Conservation (phyloP, 2,113 vertebrate species). For the Lontra canadensis region DNA sequence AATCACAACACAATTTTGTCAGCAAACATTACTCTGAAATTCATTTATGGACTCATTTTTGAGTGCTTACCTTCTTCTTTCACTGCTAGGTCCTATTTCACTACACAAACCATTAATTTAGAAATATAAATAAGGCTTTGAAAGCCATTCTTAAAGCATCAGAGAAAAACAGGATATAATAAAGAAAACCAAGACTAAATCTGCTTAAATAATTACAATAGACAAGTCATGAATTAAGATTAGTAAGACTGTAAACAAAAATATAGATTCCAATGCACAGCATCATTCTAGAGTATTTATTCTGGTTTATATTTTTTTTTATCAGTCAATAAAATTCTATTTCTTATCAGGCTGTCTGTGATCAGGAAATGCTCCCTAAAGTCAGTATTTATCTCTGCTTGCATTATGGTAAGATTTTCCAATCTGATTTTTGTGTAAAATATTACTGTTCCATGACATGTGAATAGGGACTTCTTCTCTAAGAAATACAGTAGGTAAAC, state of each 20-base stretch:
- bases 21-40: conserved; percentile 80
- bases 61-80: conserved; percentile 73
- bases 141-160: conserved; percentile 62
- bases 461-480: neutral
- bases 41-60: conserved; percentile 77
- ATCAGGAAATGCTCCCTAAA: neutral
- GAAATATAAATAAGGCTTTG: conserved; percentile 79
- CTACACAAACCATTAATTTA: conserved; percentile 77
- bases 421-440: conserved; percentile 30
- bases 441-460: neutral
- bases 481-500: neutral
- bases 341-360: neutral
- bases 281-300: neutral
- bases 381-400: neutral
- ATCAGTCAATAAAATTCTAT: neutral
- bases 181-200: conserved; percentile 63
- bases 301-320: neutral
- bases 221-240: conserved; percentile 58
- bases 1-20: conserved; percentile 80
- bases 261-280: neutral
- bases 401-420: neutral
- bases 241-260: conserved; percentile 25
- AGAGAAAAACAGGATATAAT: conserved; percentile 53
- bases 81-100: conserved; percentile 54
- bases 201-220: conserved; percentile 67